Conservation (phyloP, 1,140 invertebrate genomes). For the Polyergus mexicanus region DNA sequence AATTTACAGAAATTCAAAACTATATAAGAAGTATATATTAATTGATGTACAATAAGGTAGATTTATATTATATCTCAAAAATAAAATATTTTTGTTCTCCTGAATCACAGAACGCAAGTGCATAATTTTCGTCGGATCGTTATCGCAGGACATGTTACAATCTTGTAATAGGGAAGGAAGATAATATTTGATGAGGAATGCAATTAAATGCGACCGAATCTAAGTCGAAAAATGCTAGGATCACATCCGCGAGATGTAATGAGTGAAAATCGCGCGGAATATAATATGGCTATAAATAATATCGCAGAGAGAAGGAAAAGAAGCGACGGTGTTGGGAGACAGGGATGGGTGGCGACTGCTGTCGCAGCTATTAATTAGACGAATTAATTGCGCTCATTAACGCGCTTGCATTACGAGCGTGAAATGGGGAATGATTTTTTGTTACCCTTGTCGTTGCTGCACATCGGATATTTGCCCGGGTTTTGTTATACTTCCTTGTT, state of each 20-base stretch:
- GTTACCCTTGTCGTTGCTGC: slow-evolving; percentile 4
- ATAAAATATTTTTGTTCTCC: too few species aligned
- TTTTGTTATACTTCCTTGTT: slow-evolving; percentile 28
- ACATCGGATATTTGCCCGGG: not conserved
- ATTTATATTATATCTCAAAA: too few species aligned
- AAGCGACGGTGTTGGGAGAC: not conserved
- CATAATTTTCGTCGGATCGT: not conserved
- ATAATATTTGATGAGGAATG: slow-evolving; percentile 64
- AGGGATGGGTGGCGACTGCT: slow-evolving; percentile 66
- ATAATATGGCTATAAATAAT: slow-evolving; percentile 77
- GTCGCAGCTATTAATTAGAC: slow-evolving; percentile 70
- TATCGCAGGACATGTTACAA: slow-evolving; percentile 10
- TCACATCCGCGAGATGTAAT: slow-evolving; percentile 62
- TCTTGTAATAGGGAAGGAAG: slow-evolving; percentile 50
- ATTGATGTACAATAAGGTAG: too few species aligned
- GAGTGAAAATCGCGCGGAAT: slow-evolving; percentile 65
- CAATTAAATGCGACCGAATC: slow-evolving; percentile 76
- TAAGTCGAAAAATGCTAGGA: slow-evolving; percentile 72
- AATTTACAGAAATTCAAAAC: too few species aligned
- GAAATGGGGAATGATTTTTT: slow-evolving; percentile 38
- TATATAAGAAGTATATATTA: too few species aligned
- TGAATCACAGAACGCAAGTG: too few species aligned
- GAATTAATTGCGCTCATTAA: slow-evolving; percentile 79
- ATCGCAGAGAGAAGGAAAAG: slow-evolving; percentile 41
- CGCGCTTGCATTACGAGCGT: slow-evolving; percentile 50